Conservation (phyloP, 2,797 vertebrate genomes). For the Acipenser oxyrinchus region DNA sequence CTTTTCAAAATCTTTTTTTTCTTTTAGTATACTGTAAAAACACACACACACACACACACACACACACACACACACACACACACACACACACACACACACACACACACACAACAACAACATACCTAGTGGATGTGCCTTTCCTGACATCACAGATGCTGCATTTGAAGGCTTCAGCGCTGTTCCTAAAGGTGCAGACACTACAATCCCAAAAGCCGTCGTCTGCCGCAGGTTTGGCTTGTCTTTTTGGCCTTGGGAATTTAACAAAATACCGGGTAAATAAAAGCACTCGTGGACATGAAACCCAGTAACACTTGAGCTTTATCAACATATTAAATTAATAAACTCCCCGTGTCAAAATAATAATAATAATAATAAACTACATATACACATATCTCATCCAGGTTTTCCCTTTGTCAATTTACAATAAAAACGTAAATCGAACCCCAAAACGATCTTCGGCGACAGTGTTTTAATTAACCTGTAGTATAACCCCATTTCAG, state of each 20-base stretch:
- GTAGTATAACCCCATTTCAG: slow-evolving; percentile 34
- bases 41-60: no score
- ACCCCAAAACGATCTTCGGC: slow-evolving; percentile 45
- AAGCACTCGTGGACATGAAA: neutral
- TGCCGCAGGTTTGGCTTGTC: slow-evolving; percentile 92
- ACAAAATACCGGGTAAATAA: slow-evolving; percentile 17
- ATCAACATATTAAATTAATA: neutral
- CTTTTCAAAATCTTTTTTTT: no score
- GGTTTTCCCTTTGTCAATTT: neutral
- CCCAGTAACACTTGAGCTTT: neutral
- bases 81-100: slow-evolving; percentile 33
- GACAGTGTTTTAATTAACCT: slow-evolving; percentile 40
- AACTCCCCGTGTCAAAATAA: neutral
- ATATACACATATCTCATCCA: neutral
- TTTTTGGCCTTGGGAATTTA: slow-evolving; percentile 77
- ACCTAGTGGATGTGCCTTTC: slow-evolving; percentile 99
- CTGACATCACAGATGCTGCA: slow-evolving; percentile 99
- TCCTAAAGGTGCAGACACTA: slow-evolving; percentile 96
- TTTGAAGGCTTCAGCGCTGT: slow-evolving; percentile 97
- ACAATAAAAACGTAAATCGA: slow-evolving; percentile 42
- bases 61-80: no score
- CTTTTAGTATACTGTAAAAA: slow-evolving; percentile 35
- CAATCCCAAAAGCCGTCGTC: slow-evolving; percentile 98
- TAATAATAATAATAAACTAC: neutral
- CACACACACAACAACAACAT: slow-evolving; percentile 26